phyloP scores from a whole-genome alignment of 2,113 vertebrate genomes.

The Caranx melampygus region DNA sequence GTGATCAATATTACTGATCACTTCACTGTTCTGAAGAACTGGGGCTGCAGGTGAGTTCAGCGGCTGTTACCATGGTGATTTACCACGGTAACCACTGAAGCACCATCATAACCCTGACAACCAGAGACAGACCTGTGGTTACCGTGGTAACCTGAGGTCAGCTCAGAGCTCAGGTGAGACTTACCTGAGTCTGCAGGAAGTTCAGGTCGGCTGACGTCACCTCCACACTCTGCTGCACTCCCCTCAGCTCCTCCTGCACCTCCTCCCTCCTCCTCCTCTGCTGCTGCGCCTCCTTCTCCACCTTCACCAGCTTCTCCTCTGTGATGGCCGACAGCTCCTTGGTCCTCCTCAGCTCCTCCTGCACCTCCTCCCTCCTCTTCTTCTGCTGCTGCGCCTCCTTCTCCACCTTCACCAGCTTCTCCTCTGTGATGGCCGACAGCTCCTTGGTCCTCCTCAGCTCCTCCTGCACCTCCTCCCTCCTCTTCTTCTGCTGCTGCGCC shows the following conservation, averaged over 20 bases:
- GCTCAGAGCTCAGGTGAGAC: no score
- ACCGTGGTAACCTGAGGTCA: no score
- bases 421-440: not conserved
- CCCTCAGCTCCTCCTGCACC: slow-evolving; percentile 58
- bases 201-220: slow-evolving; percentile 29
- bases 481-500: not conserved
- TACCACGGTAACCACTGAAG: no score
- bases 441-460: slow-evolving; percentile 37
- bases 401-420: not conserved
- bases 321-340: not conserved
- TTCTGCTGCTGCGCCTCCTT: slow-evolving; percentile 17
- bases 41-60: no score
- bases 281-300: slow-evolving; percentile 14
- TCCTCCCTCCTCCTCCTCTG: slow-evolving; percentile 28
- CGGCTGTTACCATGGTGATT: no score
- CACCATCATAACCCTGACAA: no score
- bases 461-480: slow-evolving; percentile 20
- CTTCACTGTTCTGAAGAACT: no score
- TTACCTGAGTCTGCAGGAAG: slow-evolving; percentile 60
- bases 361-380: slow-evolving; percentile 31
- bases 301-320: not conserved
- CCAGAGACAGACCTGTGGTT: no score
- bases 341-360: slow-evolving; percentile 46
- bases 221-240: slow-evolving; percentile 31
- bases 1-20: no score